Evolutionary conservation across 2,113 vertebrate species (phyloP).

Genomic region (Ailurus styani): DNA sequence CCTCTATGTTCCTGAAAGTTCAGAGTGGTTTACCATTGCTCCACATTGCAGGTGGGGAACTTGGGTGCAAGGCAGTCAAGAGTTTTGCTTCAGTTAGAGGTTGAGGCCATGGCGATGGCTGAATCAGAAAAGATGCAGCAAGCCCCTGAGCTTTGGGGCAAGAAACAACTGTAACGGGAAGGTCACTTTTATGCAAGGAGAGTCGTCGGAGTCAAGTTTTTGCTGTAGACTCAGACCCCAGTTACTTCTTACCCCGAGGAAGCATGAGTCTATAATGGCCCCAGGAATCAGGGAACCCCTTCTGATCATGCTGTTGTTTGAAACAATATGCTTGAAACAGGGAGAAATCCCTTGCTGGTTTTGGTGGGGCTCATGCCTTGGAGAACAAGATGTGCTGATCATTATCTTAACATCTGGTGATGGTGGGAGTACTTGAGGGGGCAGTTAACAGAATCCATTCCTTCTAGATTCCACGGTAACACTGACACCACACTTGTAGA

Average conservation of each 20-base stretch:
- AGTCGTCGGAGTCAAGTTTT: neutral
- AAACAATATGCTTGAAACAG: neutral
- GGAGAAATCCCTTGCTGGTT: neutral
- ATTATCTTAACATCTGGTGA: slow-evolving; percentile 1
- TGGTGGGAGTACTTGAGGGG: neutral
- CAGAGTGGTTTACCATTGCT: neutral
- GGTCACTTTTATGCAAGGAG: neutral
- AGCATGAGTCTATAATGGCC: neutral
- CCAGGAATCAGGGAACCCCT: neutral
- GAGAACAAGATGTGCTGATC: neutral
- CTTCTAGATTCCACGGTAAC: neutral
- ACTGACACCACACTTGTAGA: neutral
- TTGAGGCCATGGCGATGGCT: neutral
- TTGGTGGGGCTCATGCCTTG: neutral
- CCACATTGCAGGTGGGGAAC: neutral
- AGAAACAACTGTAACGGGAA: neutral
- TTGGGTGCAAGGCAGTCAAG: neutral
- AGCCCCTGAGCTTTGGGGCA: neutral
- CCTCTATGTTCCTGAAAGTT: neutral
- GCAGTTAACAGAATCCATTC: neutral
- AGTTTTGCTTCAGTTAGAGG: neutral
- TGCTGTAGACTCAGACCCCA: neutral
- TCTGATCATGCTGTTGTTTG: neutral
- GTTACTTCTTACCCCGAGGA: neutral
- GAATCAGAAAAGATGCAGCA: neutral